Evolutionary conservation across 2,888 invertebrate genomes (phyloP), one percentile per base, ranked within the genome.

Genomic region (Drosophila peninsularis): DNA sequence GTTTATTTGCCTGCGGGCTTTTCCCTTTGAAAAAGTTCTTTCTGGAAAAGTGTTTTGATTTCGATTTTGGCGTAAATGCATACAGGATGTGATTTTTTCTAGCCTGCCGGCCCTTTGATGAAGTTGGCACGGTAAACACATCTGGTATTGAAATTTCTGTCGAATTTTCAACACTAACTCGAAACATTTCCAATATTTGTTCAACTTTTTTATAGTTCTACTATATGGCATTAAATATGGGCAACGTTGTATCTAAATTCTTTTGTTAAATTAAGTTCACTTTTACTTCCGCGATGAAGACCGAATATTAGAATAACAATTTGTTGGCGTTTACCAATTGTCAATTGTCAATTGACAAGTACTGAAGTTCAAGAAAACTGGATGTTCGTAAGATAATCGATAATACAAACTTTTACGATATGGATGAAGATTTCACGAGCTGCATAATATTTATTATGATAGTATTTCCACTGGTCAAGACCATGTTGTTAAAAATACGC

Each of bases 1-100:
- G 78, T 78, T 78, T 79, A 71, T 75, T 78, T 81, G 45, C 62
- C 21, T 76, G 49, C 47, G 56, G 42, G 39, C 42, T 42, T 39
- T 62, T 32, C 54, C 62, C 67, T 72, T 67, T 53, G 32, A 30
- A 74, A 47, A 53, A 37, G 41, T 45, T 45, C 19, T 47, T 53
- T 44, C 50, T 49, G n/a, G 32, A 39, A 39, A 64, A 17, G 54
- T 64, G 54, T 63, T 71, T 66, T 68, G 50, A 55, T 62, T 53
- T 21, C 7, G 67, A 21, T 54, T 72, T 52, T 64, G 65, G 30
- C 32, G 49, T 57, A 69, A 62, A 65, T 39, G 34, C 14, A 55
- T 47, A 41, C 60, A 52, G 63, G 65, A 78, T 75, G 45, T 71
- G 42, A 66, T 57, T 55, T 52, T 14, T 30, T 47, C n/a, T 9